Conservation (phyloP, 1,140 invertebrate genomes). For the Papilio helenus region DNA sequence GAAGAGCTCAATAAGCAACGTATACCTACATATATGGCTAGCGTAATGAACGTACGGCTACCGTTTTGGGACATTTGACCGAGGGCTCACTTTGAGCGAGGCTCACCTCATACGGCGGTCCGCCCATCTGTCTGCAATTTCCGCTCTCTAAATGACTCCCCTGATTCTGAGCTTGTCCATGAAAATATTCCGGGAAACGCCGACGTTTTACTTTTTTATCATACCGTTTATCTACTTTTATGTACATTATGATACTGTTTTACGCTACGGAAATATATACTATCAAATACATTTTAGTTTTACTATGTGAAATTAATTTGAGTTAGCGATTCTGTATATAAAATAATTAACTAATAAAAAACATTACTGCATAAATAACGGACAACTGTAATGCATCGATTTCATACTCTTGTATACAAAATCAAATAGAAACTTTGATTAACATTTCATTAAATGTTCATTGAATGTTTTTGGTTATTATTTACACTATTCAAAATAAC, state of each 20-base stretch:
- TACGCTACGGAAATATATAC: background rate
- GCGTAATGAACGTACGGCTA: constrained; percentile 23
- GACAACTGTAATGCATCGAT: no score
- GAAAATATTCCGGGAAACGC: constrained; percentile 57
- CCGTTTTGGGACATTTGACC: constrained; percentile 53
- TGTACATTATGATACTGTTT: constrained; percentile 41
- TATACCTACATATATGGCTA: background rate
- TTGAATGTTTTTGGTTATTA: background rate
- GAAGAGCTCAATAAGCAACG: background rate
- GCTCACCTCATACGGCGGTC: constrained; percentile 48
- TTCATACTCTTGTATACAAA: no score
- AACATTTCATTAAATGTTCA: background rate
- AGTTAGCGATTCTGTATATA: no score
- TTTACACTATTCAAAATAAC: background rate
- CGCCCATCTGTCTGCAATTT: constrained; percentile 61
- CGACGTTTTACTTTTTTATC: constrained; percentile 63
- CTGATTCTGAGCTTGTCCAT: constrained; percentile 49
- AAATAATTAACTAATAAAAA: no score
- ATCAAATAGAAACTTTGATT: background rate
- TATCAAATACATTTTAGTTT: background rate
- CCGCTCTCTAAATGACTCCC: constrained; percentile 64
- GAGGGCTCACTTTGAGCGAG: constrained; percentile 55
- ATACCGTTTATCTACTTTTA: constrained; percentile 50
- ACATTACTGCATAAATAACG: no score
- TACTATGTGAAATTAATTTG: background rate